Conservation (phyloP, 2,113 vertebrate species). For the Bos indicus region DNA sequence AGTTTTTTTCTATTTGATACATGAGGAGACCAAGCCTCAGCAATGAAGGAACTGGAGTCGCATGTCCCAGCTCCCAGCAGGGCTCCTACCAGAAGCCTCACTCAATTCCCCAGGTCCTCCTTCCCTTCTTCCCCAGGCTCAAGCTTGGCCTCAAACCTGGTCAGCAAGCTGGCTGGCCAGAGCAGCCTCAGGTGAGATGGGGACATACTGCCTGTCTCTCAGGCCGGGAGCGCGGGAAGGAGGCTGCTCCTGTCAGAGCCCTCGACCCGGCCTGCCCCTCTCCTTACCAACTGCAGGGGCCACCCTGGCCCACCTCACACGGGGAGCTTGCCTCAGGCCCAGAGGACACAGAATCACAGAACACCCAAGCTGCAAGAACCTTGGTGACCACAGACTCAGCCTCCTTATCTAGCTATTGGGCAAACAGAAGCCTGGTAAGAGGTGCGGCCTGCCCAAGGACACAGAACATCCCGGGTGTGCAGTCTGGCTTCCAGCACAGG, state of each 20-base stretch:
- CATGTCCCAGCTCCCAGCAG: background rate
- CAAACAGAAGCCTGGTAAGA: background rate
- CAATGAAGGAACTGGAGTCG: background rate
- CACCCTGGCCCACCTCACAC: background rate
- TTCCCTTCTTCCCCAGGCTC: background rate
- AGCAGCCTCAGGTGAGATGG: background rate
- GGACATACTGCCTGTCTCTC: background rate
- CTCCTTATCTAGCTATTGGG: background rate
- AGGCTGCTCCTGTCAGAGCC: background rate
- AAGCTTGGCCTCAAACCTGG: background rate
- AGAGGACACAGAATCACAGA: background rate
- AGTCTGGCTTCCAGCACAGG: background rate
- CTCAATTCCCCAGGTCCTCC: background rate
- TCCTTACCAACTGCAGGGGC: background rate
- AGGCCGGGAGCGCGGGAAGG: background rate
- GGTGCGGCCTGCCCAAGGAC: background rate
- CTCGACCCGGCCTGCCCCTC: background rate
- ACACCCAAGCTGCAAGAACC: background rate
- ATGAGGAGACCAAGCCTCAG: background rate
- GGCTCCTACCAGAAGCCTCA: background rate
- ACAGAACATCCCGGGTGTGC: fast-evolving
- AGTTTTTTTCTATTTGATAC: too few species aligned
- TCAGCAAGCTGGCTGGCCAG: background rate
- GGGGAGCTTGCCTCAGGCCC: background rate
- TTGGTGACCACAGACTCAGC: background rate